Evolutionary conservation across 2,113 vertebrate genomes (phyloP).

Genomic region (Fregetta grallaria): DNA sequence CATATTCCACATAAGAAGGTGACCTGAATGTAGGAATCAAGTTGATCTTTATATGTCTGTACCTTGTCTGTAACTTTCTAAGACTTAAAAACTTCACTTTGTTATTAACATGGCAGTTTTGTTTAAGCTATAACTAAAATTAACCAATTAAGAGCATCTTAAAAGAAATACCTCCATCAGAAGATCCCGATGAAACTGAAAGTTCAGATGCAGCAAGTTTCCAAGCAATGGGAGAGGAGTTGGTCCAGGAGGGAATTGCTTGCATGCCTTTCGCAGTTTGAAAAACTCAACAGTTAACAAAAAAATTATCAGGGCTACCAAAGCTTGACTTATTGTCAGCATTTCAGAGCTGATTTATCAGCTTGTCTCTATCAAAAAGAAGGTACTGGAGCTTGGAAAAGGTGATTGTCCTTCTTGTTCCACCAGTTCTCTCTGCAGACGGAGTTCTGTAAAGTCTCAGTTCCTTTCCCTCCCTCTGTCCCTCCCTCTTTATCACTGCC

Average conservation of each 20-base stretch:
- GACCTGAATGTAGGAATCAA: not conserved
- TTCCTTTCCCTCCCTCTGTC: slow-evolving; percentile 34
- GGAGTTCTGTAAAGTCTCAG: not conserved
- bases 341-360: not conserved
- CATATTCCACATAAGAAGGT: not conserved
- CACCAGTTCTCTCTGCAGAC: not conserved
- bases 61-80: not conserved
- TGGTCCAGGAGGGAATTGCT: slow-evolving; percentile 53
- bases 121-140: not conserved
- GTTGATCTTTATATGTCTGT: not conserved
- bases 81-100: not conserved
- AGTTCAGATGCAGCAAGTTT: slow-evolving; percentile 39
- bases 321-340: slow-evolving; percentile 21
- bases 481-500: slow-evolving; percentile 18
- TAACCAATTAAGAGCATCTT: not conserved
- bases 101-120: not conserved
- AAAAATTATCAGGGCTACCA: not conserved
- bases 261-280: slow-evolving; percentile 9
- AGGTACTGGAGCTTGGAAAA: not conserved
- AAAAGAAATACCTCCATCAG: slow-evolving; percentile 52
- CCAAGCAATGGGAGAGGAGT: slow-evolving; percentile 51
- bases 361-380: not conserved
- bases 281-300: slow-evolving; percentile 41
- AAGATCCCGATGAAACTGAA: slow-evolving; percentile 50
- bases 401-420: not conserved